Evolutionary conservation across 2,797 vertebrate genomes (phyloP).

Genomic region (Rhinophrynus dorsalis): DNA sequence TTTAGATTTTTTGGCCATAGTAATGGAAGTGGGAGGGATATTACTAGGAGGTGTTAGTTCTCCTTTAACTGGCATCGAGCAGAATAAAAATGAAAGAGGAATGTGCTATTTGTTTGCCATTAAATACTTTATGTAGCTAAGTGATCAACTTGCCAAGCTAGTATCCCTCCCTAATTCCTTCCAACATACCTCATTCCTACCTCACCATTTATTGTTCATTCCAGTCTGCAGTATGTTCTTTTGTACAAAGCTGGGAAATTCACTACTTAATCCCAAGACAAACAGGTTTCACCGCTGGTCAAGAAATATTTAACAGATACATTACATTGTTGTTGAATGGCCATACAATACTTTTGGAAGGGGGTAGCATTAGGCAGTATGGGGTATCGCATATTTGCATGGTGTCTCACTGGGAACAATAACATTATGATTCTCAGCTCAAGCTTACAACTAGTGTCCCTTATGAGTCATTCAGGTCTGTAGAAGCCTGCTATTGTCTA

Average conservation of each 20-base stretch:
- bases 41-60: too few relatives aligned
- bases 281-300: slow-evolving; percentile 31
- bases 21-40: too few relatives aligned
- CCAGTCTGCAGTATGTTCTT: slow-evolving; percentile 15
- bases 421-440: too few relatives aligned
- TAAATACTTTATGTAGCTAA: too few relatives aligned
- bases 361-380: not conserved
- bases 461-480: too few relatives aligned
- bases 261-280: slow-evolving; percentile 23
- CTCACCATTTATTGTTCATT: slow-evolving; percentile 22
- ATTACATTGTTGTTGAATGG: slow-evolving; percentile 13
- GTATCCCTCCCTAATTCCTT: slow-evolving; percentile 32
- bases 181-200: slow-evolving; percentile 17
- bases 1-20: too few relatives aligned
- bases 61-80: too few relatives aligned
- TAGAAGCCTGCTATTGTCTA: too few relatives aligned
- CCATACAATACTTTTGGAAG: not conserved
- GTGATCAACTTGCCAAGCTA: slow-evolving; percentile 24
- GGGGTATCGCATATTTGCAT: not conserved
- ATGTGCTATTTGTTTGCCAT: too few relatives aligned
- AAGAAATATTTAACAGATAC: slow-evolving; percentile 20
- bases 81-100: too few relatives aligned
- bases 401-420: not conserved
- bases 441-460: too few relatives aligned
- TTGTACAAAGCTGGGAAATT: slow-evolving; percentile 14